These are phyloP conservation scores for Nothobranchius furzeri DNA, from an alignment of 2,113 vertebrate species.

Conservation along the genomic window DNA sequence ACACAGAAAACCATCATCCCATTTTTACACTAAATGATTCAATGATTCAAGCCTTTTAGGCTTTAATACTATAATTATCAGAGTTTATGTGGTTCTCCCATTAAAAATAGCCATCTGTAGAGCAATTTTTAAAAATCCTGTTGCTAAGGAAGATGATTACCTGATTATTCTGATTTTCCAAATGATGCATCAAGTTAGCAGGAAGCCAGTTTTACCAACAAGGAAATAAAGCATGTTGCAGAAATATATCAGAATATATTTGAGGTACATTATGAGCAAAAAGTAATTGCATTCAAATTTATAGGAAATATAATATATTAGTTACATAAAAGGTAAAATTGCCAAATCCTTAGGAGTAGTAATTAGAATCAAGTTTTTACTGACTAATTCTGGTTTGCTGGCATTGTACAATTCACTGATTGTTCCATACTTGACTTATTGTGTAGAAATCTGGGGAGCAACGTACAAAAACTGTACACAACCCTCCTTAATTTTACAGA, in stretches of 20 bases:
- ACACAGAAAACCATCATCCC: conserved; percentile 27
- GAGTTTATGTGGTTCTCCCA: conserved; percentile 57
- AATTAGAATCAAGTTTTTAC: too few species aligned
- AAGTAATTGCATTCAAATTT: too few species aligned
- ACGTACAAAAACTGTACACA: too few species aligned
- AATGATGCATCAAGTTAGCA: conserved; percentile 66
- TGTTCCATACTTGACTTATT: too few species aligned
- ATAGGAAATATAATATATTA: too few species aligned
- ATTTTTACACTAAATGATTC: conserved; percentile 39
- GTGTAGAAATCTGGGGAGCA: too few species aligned
- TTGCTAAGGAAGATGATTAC: conserved; percentile 79
- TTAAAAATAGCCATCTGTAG: conserved; percentile 76
- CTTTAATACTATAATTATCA: conserved; percentile 57
- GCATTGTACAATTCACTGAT: too few species aligned
- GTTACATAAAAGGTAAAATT: too few species aligned
- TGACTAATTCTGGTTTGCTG: too few species aligned
- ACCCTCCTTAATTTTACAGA: too few species aligned
- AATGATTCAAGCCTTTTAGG: conserved; percentile 18
- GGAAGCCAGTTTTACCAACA: conserved; percentile 65
- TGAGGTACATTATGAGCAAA: too few species aligned
- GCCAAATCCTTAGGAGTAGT: too few species aligned
- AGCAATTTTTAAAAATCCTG: conserved; percentile 69
- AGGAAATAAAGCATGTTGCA: conserved; percentile 75
- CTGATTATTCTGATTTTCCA: conserved; percentile 78
- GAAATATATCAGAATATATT: conserved; percentile 43